Conservation (phyloP, 2,888 invertebrate species). For the Cetonia aurata region DNA sequence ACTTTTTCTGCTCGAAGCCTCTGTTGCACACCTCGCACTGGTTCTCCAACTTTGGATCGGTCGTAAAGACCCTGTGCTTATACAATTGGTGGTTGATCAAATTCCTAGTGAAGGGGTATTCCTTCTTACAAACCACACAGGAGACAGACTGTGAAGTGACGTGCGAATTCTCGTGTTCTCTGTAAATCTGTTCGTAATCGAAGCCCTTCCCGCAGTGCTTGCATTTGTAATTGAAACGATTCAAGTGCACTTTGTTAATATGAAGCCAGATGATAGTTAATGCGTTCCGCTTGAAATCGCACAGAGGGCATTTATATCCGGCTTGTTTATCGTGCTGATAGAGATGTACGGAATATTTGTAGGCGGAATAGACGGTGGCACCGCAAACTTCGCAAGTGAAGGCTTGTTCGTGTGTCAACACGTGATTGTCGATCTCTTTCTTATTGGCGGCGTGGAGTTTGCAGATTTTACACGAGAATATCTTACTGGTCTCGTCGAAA, state of each 20-base stretch:
- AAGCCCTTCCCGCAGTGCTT: conserved; percentile 35
- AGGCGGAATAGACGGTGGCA: conserved; percentile 50
- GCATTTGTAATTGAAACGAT: conserved; percentile 22
- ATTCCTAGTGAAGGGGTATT: conserved; percentile 62
- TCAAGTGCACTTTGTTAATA: conserved; percentile 30
- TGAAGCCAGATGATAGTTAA: conserved; percentile 11
- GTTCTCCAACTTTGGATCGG: not conserved
- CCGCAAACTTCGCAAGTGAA: conserved; percentile 44
- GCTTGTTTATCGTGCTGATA: conserved; percentile 26
- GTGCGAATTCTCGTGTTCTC: conserved; percentile 42
- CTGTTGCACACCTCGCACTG: conserved; percentile 49
- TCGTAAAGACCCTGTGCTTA: conserved; percentile 51
- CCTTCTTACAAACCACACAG: conserved; percentile 65
- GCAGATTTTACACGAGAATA: conserved; percentile 57
- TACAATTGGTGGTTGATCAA: conserved; percentile 65
- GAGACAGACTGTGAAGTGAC: not conserved
- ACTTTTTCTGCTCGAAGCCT: not conserved
- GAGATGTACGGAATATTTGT: conserved; percentile 54
- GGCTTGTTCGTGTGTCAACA: conserved; percentile 52
- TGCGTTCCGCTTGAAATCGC: conserved; percentile 15
- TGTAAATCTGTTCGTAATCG: conserved; percentile 3
- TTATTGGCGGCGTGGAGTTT: conserved; percentile 55
- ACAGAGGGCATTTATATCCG: conserved; percentile 43
- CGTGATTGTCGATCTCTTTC: conserved; percentile 57
- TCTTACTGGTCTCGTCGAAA: conserved; percentile 53